Percentiles rank a stretch among this genome's conserved stretches.
These are phyloP conservation scores for Phainopepla nitens DNA, from an alignment of 2,113 vertebrate species.

Conservation along the genomic window DNA sequence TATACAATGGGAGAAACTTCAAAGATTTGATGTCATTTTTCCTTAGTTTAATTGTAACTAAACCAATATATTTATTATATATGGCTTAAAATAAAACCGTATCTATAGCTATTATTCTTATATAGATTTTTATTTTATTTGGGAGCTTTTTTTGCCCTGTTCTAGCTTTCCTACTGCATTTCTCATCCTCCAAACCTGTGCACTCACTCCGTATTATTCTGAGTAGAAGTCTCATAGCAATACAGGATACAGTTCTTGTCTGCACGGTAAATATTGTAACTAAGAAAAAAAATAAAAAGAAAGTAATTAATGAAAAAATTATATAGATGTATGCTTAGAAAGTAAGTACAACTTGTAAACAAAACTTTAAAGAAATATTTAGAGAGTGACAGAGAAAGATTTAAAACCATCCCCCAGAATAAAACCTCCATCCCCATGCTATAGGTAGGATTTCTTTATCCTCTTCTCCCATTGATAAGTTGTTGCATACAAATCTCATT, in stretches of 20 bases:
- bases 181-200: background rate
- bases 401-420: background rate
- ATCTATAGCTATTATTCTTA: background rate
- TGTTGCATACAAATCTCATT: background rate
- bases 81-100: background rate
- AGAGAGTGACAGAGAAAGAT: background rate
- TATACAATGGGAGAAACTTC: background rate
- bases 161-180: background rate
- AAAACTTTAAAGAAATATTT: background rate
- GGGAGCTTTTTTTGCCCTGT: rapidly evolving
- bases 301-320: background rate
- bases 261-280: background rate
- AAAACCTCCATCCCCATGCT: background rate
- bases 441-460: background rate
- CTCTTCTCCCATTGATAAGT: background rate
- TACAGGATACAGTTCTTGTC: background rate
- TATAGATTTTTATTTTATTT: background rate
- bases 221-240: background rate
- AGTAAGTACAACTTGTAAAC: background rate
- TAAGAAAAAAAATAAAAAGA: too few species aligned
- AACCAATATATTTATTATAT: background rate
- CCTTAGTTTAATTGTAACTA: background rate
- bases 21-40: background rate
- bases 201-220: background rate
- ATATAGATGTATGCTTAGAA: background rate